phyloP scores from a whole-genome alignment of 2,888 invertebrate genomes.

The Dugesia japonica region DNA sequence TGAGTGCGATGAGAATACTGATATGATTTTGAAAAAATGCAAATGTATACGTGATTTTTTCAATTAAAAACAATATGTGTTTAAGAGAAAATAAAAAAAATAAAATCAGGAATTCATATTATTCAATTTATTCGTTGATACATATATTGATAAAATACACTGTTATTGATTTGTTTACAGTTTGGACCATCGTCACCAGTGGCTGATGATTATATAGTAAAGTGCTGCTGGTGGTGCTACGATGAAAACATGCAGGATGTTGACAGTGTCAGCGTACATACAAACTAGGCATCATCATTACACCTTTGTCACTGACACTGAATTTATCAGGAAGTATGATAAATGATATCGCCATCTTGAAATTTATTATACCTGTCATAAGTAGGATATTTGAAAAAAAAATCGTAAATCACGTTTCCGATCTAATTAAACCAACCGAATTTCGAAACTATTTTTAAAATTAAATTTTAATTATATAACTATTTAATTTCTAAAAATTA shows the following conservation, averaged over 20 bases:
- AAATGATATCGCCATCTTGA: slow-evolving; percentile 11
- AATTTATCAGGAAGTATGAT: slow-evolving; percentile 1
- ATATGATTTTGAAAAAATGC: background rate
- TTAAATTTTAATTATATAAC: too few species aligned
- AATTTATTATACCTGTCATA: background rate
- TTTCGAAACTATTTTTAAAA: too few species aligned
- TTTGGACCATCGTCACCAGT: background rate
- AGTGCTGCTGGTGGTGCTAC: background rate
- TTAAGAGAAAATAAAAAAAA: background rate
- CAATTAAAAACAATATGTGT: background rate
- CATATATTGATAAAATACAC: background rate
- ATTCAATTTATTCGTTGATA: background rate
- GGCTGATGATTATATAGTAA: background rate
- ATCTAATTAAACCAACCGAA: too few species aligned
- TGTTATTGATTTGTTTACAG: slow-evolving; percentile 6
- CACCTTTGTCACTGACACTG: slow-evolving; percentile 16
- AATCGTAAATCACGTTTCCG: too few species aligned
- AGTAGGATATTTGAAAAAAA: background rate
- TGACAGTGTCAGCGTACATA: slow-evolving; percentile 6
- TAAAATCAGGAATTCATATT: background rate
- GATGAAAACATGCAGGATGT: background rate
- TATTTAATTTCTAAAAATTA: too few species aligned
- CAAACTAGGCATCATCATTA: slow-evolving; percentile 9
- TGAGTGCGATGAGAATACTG: background rate
- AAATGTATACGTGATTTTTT: background rate